Evolutionary conservation across 2,888 invertebrate genomes (phyloP).

Genomic region (Chirona hameri): DNA sequence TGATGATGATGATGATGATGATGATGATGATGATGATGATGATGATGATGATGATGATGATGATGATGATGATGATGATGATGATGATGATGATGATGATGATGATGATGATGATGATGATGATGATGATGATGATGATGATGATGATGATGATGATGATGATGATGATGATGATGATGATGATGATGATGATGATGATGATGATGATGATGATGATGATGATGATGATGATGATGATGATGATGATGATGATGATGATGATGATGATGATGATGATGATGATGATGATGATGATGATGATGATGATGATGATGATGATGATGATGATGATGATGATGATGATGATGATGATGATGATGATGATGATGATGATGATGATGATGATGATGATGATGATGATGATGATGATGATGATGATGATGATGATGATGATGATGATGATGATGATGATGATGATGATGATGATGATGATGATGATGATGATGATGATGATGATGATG

Average conservation of each 20-base stretch:
- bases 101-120: conserved; percentile 22
- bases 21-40: conserved; percentile 22
- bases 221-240: conserved; percentile 22
- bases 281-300: conserved; percentile 22
- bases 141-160: conserved; percentile 22
- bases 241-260: conserved; percentile 22
- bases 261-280: conserved; percentile 22
- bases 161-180: conserved; percentile 22
- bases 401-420: conserved; percentile 22
- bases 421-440: conserved; percentile 22
- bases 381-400: conserved; percentile 22
- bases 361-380: conserved; percentile 22
- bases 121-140: conserved; percentile 22
- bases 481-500: conserved; percentile 22
- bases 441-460: conserved; percentile 22
- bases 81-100: conserved; percentile 22
- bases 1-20: conserved; percentile 22
- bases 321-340: conserved; percentile 22
- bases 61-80: conserved; percentile 22
- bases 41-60: conserved; percentile 22
- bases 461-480: conserved; percentile 22
- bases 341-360: conserved; percentile 22
- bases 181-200: conserved; percentile 22
- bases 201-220: conserved; percentile 22
- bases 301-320: conserved; percentile 22